phyloP scores from a whole-genome alignment of 2,888 invertebrate species.

The Hesperia comma region DNA sequence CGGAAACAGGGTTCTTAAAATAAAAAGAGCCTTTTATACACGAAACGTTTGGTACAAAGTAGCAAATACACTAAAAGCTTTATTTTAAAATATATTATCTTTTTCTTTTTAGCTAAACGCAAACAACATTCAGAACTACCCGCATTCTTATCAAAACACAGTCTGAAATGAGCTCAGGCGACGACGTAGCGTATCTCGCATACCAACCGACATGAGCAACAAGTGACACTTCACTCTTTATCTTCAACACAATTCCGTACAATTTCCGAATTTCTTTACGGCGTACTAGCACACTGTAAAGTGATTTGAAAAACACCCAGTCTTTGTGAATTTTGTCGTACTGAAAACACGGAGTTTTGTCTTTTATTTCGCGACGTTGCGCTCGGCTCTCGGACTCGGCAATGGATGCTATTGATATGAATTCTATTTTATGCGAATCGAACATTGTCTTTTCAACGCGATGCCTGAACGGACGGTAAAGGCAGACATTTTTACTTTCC shows the following conservation, averaged over 20 bases:
- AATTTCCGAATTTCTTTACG: slow-evolving; percentile 36
- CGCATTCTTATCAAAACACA: slow-evolving; percentile 50
- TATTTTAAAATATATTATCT: slow-evolving; percentile 25
- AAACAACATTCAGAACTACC: slow-evolving; percentile 41
- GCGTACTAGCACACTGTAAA: slow-evolving; percentile 18
- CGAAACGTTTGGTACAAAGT: background rate
- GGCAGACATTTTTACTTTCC: slow-evolving; percentile 20
- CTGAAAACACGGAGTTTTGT: slow-evolving; percentile 27
- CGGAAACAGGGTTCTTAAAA: background rate
- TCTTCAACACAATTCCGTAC: slow-evolving; percentile 44
- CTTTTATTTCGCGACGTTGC: slow-evolving; percentile 24
- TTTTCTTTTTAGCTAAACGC: slow-evolving; percentile 18
- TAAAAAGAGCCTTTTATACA: background rate
- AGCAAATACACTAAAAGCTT: slow-evolving; percentile 12
- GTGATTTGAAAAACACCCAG: slow-evolving; percentile 39
- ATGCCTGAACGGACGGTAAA: slow-evolving; percentile 8
- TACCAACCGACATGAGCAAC: slow-evolving; percentile 61
- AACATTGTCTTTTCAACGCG: slow-evolving; percentile 25
- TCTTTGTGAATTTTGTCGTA: slow-evolving; percentile 21
- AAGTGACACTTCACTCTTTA: slow-evolving; percentile 58
- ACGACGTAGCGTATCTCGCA: slow-evolving; percentile 53
- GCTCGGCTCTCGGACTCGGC: slow-evolving; percentile 9
- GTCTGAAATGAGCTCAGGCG: slow-evolving; percentile 48
- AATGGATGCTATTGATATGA: slow-evolving; percentile 33
- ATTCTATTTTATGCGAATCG: slow-evolving; percentile 33